Evolutionary conservation across 1,140 invertebrate species (phyloP), one percentile per base, ranked within the genome.

Genomic region (Bemisia tabaci): DNA sequence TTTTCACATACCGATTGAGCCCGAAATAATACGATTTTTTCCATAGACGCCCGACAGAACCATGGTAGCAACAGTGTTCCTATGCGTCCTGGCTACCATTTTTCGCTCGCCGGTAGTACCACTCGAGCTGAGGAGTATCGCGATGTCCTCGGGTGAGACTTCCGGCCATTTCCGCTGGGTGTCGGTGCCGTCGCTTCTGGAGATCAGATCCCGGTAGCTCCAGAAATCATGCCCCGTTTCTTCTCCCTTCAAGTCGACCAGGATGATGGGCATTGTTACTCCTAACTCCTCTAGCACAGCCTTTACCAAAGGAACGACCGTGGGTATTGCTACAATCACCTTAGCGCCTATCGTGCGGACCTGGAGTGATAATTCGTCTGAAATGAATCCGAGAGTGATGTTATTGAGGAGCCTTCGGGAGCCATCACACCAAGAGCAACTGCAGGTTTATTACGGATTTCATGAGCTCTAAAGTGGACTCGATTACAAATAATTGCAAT

Each of bases 51-150:
- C n/a, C n/a, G n/a, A n/a, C n/a, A 65, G 67, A 1, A 22, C 0
- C 9, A 68, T 22, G 22, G 65, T 68, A 2, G 22, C 27, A 22
- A 63, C 5, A 1, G 86, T 73, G 74, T 87, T 87, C 59, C 75
- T 76, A 75, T 94, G 90, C 1, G 91, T 91, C 1, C 94, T 76
- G 77, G 87, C 83, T 0, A 94, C 93, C 39, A 91, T 91, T 78
- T 95, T 95, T 0, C 92, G 91, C 58, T 88, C 75, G 21, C 89
- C 88, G 63, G 88, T 90, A 1, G 87, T 89, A 2, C 88, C 88
- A 71, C 86, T 88, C 1, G 87, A 82, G 66, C 76, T 79, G 1
- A 80, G 73, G 68, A 84, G 76, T 21, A 79, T 68, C 9, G 75
- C 74, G 1, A 76, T 77, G 60, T 75, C 72, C 17, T 75, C 71